These are phyloP conservation scores for Sarcophaga bullata DNA, from an alignment of 1,140 invertebrate species.

Conservation along the genomic window DNA sequence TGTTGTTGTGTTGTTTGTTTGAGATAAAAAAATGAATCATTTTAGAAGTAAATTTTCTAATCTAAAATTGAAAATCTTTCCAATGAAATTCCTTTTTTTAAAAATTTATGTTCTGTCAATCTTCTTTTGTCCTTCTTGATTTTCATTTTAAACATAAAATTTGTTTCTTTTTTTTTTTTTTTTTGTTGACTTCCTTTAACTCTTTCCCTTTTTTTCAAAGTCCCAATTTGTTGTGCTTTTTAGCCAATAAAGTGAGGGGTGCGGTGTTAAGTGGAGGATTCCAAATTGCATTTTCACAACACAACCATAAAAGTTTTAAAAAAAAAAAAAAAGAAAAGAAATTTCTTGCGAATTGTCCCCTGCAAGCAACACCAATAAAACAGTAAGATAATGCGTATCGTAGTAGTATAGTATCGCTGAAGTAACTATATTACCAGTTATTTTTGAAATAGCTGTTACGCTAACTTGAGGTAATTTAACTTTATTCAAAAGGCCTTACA, in stretches of 20 bases:
- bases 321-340: not conserved
- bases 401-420: too few relatives aligned
- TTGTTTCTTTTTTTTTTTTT: not conserved
- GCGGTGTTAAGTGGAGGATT: not conserved
- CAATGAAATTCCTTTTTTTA: not conserved
- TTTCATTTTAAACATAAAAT: not conserved
- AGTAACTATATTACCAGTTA: too few relatives aligned
- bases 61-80: slow-evolving; percentile 24
- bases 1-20: too few relatives aligned
- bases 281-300: not conserved
- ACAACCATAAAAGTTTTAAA: slow-evolving; percentile 1
- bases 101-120: too few relatives aligned
- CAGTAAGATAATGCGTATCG: too few relatives aligned
- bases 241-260: not conserved
- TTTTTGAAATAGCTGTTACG: too few relatives aligned
- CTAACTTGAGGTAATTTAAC: too few relatives aligned
- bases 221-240: not conserved
- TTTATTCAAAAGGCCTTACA: too few relatives aligned
- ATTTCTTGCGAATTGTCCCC: too few relatives aligned
- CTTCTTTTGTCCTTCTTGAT: not conserved
- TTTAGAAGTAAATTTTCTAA: not conserved
- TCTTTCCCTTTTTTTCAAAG: not conserved
- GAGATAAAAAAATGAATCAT: too few relatives aligned
- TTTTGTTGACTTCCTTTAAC: not conserved
- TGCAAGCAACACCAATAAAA: too few relatives aligned